Evolutionary conservation across 2,113 vertebrate genomes (phyloP).

Genomic region (Nyctibius bracteatus): DNA sequence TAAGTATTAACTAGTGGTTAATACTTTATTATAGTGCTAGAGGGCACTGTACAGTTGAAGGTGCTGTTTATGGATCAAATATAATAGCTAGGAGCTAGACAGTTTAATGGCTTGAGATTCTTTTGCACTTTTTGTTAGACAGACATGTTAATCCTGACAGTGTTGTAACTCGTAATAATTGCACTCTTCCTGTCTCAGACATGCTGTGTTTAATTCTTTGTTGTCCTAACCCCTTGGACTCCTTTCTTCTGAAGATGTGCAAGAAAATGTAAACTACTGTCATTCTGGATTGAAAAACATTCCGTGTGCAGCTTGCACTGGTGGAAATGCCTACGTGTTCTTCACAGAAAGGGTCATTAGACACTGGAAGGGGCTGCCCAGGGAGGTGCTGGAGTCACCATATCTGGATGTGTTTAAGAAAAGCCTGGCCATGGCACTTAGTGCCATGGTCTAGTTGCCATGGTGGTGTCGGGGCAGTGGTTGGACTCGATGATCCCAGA

Average conservation of each 20-base stretch:
- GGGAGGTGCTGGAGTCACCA: too few species aligned
- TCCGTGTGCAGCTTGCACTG: background rate
- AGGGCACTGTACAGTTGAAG: constrained; percentile 43
- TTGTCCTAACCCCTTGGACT: background rate
- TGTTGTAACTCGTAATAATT: constrained; percentile 3
- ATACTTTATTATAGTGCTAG: constrained; percentile 38
- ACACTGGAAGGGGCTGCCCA: too few species aligned
- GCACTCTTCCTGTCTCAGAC: background rate
- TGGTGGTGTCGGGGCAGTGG: too few species aligned
- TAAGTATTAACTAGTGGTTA: background rate
- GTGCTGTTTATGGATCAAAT: constrained; percentile 38
- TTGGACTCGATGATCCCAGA: too few species aligned
- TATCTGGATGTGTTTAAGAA: too few species aligned
- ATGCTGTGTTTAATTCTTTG: background rate
- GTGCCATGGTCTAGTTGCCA: too few species aligned
- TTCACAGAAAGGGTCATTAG: too few species aligned
- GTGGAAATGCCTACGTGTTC: background rate
- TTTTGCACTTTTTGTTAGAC: background rate
- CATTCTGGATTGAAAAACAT: background rate
- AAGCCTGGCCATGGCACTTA: too few species aligned
- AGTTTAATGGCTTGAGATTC: constrained; percentile 38
- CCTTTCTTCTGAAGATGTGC: background rate
- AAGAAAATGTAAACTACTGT: background rate
- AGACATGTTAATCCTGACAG: background rate
- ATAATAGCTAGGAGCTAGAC: constrained; percentile 8